These are phyloP conservation scores for Pseudolycoriella hygida DNA, from an alignment of 2,888 invertebrate genomes.

Conservation along the genomic window DNA sequence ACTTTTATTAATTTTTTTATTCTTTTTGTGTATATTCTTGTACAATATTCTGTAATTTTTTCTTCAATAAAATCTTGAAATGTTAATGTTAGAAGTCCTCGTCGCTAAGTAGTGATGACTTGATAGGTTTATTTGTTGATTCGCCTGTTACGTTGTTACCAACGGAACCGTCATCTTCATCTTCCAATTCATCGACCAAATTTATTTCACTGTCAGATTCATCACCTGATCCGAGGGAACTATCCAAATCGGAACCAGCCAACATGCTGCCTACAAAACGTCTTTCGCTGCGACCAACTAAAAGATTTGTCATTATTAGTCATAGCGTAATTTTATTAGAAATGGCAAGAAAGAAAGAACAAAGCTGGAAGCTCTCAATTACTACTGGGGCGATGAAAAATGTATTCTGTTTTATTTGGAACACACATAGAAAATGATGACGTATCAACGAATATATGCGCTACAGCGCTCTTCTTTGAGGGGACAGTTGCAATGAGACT, in stretches of 20 bases:
- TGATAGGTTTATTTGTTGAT: not conserved
- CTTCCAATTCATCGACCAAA: conserved; percentile 23
- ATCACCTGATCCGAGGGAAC: conserved; percentile 22
- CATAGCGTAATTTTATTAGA: not conserved
- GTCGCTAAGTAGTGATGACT: conserved; percentile 9
- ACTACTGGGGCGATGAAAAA: too few relatives aligned
- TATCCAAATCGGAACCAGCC: conserved; percentile 15
- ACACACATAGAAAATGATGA: too few relatives aligned
- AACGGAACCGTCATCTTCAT: conserved; percentile 26
- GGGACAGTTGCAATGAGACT: too few relatives aligned
- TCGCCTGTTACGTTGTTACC: conserved; percentile 15
- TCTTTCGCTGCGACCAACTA: not conserved
- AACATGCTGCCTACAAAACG: conserved; percentile 4
- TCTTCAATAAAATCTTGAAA: conserved; percentile 7
- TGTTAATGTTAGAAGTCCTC: conserved; percentile 10
- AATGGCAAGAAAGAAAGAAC: not conserved
- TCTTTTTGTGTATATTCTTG: conserved; percentile 5
- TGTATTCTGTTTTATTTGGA: not conserved
- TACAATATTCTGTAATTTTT: conserved; percentile 6
- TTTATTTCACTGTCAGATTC: conserved; percentile 26
- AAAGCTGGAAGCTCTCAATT: not conserved
- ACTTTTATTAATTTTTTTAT: conserved; percentile 7
- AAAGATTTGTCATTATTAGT: not conserved
- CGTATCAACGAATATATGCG: too few relatives aligned
- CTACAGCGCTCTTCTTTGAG: too few relatives aligned